A percentile compares a stretch with the other conserved stretches of the same genome.
phyloP scores from a whole-genome alignment of 2,888 invertebrate species.

The Eudemis profundana region DNA sequence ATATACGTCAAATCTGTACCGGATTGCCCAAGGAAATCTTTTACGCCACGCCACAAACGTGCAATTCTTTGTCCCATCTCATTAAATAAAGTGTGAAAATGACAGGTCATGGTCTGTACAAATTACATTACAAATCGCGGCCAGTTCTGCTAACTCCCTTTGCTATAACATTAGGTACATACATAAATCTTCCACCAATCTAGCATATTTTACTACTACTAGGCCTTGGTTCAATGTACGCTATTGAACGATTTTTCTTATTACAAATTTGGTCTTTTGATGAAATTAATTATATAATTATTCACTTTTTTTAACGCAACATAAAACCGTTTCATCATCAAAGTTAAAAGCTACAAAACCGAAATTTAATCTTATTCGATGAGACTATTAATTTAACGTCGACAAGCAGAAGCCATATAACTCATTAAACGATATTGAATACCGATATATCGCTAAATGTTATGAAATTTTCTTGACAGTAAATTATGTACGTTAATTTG shows the following conservation, averaged over 20 bases:
- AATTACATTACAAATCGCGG: too few relatives aligned
- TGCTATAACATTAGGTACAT: background rate
- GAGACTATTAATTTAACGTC: conserved; percentile 7
- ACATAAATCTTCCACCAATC: too few relatives aligned
- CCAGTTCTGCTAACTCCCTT: too few relatives aligned
- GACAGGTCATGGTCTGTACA: too few relatives aligned
- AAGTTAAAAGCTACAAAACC: conserved; percentile 2
- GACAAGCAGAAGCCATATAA: conserved; percentile 22
- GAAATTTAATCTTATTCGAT: background rate
- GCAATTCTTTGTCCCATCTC: too few relatives aligned
- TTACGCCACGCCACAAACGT: too few relatives aligned
- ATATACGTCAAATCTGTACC: too few relatives aligned
- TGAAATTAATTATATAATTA: background rate
- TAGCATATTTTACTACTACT: too few relatives aligned
- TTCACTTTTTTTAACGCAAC: background rate
- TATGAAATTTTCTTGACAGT: conserved; percentile 38
- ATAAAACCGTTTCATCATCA: background rate
- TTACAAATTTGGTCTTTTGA: background rate
- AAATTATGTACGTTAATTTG: conserved; percentile 54
- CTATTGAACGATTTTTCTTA: too few relatives aligned
- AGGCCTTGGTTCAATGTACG: too few relatives aligned
- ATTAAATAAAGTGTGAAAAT: too few relatives aligned
- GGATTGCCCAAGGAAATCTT: too few relatives aligned
- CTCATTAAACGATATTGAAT: conserved; percentile 30
- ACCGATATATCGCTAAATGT: conserved; percentile 35